phyloP scores from a whole-genome alignment of 2,113 vertebrate genomes.

The Perca fluviatilis region DNA sequence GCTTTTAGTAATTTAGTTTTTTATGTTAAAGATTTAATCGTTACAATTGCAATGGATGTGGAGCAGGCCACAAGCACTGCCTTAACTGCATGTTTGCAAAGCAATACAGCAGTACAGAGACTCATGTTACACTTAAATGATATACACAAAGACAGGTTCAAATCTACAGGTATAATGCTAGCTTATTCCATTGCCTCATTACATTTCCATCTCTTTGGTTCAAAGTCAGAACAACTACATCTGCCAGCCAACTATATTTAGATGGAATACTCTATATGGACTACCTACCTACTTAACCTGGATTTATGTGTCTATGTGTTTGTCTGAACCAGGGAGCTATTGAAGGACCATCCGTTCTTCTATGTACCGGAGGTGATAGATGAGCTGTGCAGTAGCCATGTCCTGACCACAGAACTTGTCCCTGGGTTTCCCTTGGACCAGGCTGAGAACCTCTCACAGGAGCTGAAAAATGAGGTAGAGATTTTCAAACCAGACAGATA shows the following conservation, averaged over 20 bases:
- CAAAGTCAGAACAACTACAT: background rate
- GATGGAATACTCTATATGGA: background rate
- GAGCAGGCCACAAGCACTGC: no score
- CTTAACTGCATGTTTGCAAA: no score
- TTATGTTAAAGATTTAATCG: no score
- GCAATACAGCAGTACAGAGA: background rate
- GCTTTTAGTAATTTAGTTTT: no score
- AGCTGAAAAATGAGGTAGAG: conserved; percentile 94
- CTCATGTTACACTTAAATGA: conserved; percentile 14
- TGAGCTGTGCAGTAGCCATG: conserved; percentile 89
- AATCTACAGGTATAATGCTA: background rate
- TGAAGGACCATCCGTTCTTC: conserved; percentile 96
- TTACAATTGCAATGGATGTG: no score
- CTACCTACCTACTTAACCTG: background rate
- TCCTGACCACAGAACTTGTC: conserved; percentile 95
- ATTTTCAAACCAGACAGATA: background rate
- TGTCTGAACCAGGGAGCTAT: conserved; percentile 86
- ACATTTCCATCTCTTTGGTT: background rate
- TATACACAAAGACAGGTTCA: background rate
- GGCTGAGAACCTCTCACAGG: conserved; percentile 89
- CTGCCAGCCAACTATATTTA: background rate
- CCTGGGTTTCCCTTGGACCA: conserved; percentile 95
- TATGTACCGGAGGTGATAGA: conserved; percentile 93
- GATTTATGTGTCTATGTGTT: background rate
- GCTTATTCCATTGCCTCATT: background rate